A percentile compares a stretch with the other conserved stretches of the same genome.
Evolutionary conservation across 1,140 invertebrate genomes (phyloP).

Genomic region (Aricia agestis): DNA sequence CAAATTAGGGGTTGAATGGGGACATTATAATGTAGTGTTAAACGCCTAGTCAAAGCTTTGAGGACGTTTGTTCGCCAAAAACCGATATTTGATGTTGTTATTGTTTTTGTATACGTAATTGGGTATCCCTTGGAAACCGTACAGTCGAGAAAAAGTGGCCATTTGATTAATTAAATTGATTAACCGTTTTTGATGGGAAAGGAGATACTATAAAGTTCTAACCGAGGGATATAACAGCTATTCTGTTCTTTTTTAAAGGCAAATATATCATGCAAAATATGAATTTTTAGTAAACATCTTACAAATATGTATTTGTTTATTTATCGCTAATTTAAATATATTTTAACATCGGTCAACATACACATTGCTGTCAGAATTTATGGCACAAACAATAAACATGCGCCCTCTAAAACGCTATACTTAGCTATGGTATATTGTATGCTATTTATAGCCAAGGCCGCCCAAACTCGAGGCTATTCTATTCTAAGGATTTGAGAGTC

Average conservation of each 20-base stretch:
- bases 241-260: too few relatives aligned
- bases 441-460: background rate
- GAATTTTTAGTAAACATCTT: too few relatives aligned
- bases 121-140: too few relatives aligned
- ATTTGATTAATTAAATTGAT: too few relatives aligned
- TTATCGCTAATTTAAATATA: too few relatives aligned
- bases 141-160: too few relatives aligned
- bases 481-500: background rate
- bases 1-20: constrained; percentile 27
- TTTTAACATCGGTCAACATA: too few relatives aligned
- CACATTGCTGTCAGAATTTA: background rate
- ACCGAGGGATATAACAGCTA: too few relatives aligned
- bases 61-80: background rate
- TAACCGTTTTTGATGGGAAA: too few relatives aligned
- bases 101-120: background rate
- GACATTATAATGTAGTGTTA: constrained; percentile 2
- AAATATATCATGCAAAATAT: too few relatives aligned
- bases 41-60: background rate
- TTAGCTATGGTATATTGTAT: background rate
- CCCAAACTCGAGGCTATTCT: background rate
- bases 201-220: too few relatives aligned
- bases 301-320: too few relatives aligned
- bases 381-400: background rate
- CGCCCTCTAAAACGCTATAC: background rate
- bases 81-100: background rate